Percentiles rank a stretch among this genome's conserved stretches.
These are phyloP conservation scores for Lytechinus variegatus DNA, from an alignment of 35 echinoderm and acorn worm genomes.

Conservation along the genomic window DNA sequence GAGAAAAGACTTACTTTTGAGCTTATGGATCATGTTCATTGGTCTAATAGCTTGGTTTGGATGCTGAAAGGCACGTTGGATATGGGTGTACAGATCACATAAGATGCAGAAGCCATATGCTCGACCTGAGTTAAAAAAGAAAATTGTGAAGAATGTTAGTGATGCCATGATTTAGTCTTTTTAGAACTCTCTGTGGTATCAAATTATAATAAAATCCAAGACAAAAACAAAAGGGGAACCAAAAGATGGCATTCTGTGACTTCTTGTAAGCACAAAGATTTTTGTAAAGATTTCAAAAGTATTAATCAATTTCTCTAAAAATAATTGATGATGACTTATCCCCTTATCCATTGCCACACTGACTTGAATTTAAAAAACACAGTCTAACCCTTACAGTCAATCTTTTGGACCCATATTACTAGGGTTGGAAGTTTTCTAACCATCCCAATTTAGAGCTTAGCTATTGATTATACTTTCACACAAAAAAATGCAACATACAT, in stretches of 20 bases:
- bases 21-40: constrained; percentile 90
- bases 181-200: not conserved
- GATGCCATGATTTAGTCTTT: not conserved
- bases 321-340: no score
- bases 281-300: not conserved
- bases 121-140: constrained; percentile 64
- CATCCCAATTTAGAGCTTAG: no score
- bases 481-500: no score
- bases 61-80: constrained; percentile 76
- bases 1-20: constrained; percentile 85
- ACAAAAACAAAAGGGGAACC: not conserved
- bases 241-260: not conserved
- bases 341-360: no score
- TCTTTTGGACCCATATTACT: no score
- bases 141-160: not conserved
- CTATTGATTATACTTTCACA: no score
- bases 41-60: constrained; percentile 81
- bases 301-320: not conserved
- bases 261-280: not conserved
- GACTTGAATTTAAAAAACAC: no score
- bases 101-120: constrained; percentile 87
- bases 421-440: no score
- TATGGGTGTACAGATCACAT: constrained; percentile 83
- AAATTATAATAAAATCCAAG: not conserved
- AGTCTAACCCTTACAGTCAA: no score